Conservation (phyloP, 2,888 invertebrate genomes). For the Drosophila borealis region DNA sequence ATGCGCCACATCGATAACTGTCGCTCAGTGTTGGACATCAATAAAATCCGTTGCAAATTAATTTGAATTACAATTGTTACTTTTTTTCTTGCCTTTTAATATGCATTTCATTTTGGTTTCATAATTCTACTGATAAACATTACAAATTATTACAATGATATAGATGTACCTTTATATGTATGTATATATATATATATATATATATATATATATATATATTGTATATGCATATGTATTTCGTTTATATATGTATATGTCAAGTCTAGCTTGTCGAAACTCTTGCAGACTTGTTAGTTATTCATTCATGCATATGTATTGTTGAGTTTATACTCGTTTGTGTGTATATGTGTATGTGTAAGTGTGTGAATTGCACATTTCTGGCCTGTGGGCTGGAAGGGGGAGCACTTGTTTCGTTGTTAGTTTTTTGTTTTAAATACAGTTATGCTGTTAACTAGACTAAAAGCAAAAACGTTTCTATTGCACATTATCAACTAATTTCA, state of each 20-base stretch:
- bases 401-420: constrained; percentile 29
- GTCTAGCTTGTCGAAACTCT: constrained; percentile 17
- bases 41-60: constrained; percentile 8
- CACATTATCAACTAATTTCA: constrained; percentile 55
- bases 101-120: constrained; percentile 50
- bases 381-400: constrained; percentile 6
- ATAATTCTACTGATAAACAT: constrained; percentile 76
- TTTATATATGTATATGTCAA: constrained; percentile 38
- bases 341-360: constrained; percentile 17
- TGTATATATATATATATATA: constrained; percentile 66
- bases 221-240: constrained; percentile 66
- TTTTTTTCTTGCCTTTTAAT: constrained; percentile 39
- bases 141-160: constrained; percentile 78
- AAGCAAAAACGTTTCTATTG: constrained; percentile 66
- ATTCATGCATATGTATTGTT: constrained; percentile 51
- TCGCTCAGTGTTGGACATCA: constrained; percentile 5
- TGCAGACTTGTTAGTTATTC: constrained; percentile 68
- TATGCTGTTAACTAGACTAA: constrained; percentile 53
- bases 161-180: constrained; percentile 58
- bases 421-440: constrained; percentile 1
- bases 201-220: constrained; percentile 64
- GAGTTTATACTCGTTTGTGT: constrained; percentile 33
- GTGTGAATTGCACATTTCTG: constrained; percentile 22
- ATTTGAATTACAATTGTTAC: constrained; percentile 28
- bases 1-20: constrained; percentile 2